A percentile compares a stretch with the other conserved stretches of the same genome.
Evolutionary conservation across 2,113 vertebrate species (phyloP).

Genomic region (Tinamus guttatus): DNA sequence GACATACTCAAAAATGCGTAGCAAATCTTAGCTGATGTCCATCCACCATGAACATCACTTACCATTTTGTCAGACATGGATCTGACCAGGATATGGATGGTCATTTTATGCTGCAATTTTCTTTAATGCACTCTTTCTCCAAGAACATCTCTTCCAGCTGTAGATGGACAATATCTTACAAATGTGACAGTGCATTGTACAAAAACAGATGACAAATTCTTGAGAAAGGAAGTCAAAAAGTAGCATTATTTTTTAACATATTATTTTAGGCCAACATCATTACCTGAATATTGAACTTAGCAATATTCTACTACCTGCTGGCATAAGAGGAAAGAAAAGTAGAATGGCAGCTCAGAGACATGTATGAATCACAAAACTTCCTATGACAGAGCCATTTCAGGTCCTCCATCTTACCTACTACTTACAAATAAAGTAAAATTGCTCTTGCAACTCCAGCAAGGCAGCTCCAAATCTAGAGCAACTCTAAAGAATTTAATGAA

Average conservation of each 20-base stretch:
- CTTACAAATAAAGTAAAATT: not conserved
- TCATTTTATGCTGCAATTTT: slow-evolving; percentile 65
- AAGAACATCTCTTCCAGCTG: not conserved
- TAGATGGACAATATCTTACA: not conserved
- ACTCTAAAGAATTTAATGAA: not conserved
- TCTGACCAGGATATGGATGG: slow-evolving; percentile 47
- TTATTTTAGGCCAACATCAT: not conserved
- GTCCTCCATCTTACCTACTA: not conserved
- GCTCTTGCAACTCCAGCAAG: not conserved
- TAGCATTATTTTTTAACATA: not conserved
- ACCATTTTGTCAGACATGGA: slow-evolving; percentile 61
- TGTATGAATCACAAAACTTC: not conserved
- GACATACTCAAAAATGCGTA: not conserved
- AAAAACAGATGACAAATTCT: not conserved
- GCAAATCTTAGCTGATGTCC: slow-evolving; percentile 61
- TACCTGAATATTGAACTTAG: not conserved
- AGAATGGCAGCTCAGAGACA: not conserved
- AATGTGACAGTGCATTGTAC: slow-evolving; percentile 2
- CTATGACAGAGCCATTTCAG: not conserved
- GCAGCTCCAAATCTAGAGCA: not conserved
- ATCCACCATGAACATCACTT: slow-evolving; percentile 45
- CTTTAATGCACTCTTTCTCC: slow-evolving; percentile 34
- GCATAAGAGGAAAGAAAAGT: not conserved
- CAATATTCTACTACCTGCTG: not conserved
- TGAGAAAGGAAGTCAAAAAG: not conserved